Base-by-base conservation (phyloP, 2,888 invertebrate species). In the Priocnemis perturbator region DNA sequence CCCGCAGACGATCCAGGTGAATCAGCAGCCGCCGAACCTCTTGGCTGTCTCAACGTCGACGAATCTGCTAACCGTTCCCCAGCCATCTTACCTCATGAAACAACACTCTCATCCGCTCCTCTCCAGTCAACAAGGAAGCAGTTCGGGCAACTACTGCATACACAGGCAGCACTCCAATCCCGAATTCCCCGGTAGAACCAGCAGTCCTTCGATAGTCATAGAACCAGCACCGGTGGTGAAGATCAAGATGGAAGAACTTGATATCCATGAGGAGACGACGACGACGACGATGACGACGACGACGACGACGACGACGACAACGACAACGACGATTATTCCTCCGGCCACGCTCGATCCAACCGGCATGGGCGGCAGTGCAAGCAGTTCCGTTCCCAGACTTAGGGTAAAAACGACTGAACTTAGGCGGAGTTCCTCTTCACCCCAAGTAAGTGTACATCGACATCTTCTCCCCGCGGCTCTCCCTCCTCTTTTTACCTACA, bases 101-200 rank as follows among this genome's bases (percentile, higher is more conserved):
- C 93, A 93, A 83, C 93, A 93, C 86, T 93, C 93, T 30, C 93
- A 93, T 88, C 93, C 93, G 0, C 82, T 93, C 60, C 83, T 93
- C 76, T 92, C 93, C 23, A 93, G 91, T 81, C 92, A 93, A 86
- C 91, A 90, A 64, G 87, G 89, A 50, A 79, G 84, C 11, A 50
- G 66, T 4, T 37, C 37, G 7, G 79, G 83, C 5, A 81, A 82
- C 67, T 82, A 86, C 58, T 84, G 86, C 69, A 87, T 91, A 62
- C 91, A 91, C 76, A 88, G 91, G 44, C 91, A 91, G 83, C 90
- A 90, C 77, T 91, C 91, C 64, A 91, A 91, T 82, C 91, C 91
- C 0, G 86, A 86, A 60, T 77, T 83, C 63, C 83, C 84, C 0
- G 78, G 83, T 20, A 83, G 88, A 20, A 78, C 83, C 11, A 59